Conservation (phyloP, 2,797 vertebrate species). For the Streptopelia turtur region DNA sequence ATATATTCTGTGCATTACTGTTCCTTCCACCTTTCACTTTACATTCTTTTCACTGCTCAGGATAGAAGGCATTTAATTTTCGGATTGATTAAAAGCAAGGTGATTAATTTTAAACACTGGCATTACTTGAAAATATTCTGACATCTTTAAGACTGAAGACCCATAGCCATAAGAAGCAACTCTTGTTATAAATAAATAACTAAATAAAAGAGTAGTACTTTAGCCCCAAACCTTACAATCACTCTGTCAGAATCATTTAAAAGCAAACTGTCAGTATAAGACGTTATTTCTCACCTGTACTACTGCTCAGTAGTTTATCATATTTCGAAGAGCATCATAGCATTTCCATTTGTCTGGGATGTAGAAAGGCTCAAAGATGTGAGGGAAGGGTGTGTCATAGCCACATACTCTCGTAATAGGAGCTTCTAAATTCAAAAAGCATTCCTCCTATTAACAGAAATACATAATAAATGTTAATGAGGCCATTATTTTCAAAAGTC, state of each 20-base stretch:
- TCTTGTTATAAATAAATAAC: not conserved
- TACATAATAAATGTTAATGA: constrained; percentile 14
- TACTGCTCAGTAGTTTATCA: constrained; percentile 93
- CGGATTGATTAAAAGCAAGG: not conserved
- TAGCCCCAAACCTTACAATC: not conserved
- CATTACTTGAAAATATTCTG: not conserved
- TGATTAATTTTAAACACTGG: not conserved
- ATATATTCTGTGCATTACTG: not conserved
- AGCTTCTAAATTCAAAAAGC: constrained; percentile 96
- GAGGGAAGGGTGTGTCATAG: constrained; percentile 97
- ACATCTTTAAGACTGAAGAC: not conserved
- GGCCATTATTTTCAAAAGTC: not conserved
- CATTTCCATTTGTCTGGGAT: constrained; percentile 99
- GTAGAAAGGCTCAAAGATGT: constrained; percentile 98
- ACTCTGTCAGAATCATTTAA: not conserved
- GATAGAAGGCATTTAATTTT: not conserved
- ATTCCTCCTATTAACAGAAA: constrained; percentile 88
- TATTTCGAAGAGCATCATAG: constrained; percentile 92
- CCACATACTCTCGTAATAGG: constrained; percentile 95
- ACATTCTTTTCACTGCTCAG: not conserved
- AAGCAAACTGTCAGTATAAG: not conserved
- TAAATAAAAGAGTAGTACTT: not conserved
- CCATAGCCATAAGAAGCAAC: not conserved
- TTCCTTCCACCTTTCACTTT: not conserved
- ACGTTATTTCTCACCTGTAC: constrained; percentile 44